Evolutionary conservation across 2,888 invertebrate genomes (phyloP).

Genomic region (Polia nebulosa): DNA sequence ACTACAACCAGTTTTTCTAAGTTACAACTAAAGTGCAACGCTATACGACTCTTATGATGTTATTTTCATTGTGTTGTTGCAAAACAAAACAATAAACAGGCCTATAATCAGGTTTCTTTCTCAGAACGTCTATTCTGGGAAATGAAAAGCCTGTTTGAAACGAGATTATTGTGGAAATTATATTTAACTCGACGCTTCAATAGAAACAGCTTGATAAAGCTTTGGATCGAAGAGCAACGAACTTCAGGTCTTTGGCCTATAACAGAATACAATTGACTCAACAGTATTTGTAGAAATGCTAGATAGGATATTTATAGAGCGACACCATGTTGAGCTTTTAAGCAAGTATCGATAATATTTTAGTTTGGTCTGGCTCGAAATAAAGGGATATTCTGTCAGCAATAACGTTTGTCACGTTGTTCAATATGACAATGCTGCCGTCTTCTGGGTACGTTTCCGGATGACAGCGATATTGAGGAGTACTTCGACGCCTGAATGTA

Average conservation of each 20-base stretch:
- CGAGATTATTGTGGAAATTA: slow-evolving; percentile 1
- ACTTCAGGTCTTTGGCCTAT: slow-evolving; percentile 8
- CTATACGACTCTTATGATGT: no score
- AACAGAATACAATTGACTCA: not conserved
- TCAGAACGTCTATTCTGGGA: not conserved
- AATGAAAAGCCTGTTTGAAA: not conserved
- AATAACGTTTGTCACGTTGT: no score
- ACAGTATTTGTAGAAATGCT: not conserved
- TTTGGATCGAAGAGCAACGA: slow-evolving; percentile 5
- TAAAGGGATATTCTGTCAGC: no score
- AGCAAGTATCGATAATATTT: not conserved
- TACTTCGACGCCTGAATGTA: no score
- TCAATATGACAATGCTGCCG: no score
- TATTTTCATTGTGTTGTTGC: no score
- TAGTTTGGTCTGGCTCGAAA: not conserved
- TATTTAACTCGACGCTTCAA: slow-evolving; percentile 11
- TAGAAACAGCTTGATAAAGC: not conserved
- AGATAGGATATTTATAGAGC: not conserved
- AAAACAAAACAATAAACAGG: no score
- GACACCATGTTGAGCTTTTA: not conserved
- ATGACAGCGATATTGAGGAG: no score
- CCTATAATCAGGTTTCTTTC: not conserved
- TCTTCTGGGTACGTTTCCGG: no score
- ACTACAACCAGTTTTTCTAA: no score
- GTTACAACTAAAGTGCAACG: no score